A percentile compares a stretch with the other conserved stretches of the same genome.
These are phyloP conservation scores for Craniophora ligustri DNA, from an alignment of 2,888 invertebrate genomes.

Conservation along the genomic window DNA sequence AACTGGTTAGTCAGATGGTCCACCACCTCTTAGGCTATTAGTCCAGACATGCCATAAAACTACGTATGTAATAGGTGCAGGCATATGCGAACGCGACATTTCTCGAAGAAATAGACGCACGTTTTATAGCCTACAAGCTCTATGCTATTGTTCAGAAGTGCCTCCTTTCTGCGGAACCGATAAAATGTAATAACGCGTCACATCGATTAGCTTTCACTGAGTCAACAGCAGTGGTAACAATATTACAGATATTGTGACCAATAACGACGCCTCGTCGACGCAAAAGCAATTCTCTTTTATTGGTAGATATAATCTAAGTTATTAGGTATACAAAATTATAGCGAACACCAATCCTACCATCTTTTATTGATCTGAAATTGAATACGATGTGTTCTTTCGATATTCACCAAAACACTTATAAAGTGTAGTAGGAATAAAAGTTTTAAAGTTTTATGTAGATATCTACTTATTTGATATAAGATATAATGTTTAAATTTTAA, in stretches of 20 bases:
- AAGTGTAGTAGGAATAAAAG: too few relatives aligned
- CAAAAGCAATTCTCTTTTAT: slow-evolving; percentile 68
- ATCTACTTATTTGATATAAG: too few relatives aligned
- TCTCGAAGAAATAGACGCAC: slow-evolving; percentile 2
- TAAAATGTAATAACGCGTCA: slow-evolving; percentile 69
- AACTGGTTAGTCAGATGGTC: too few relatives aligned
- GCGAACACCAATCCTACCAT: background rate
- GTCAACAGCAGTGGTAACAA: slow-evolving; percentile 67
- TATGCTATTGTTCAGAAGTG: slow-evolving; percentile 49
- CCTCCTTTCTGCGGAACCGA: slow-evolving; percentile 50
- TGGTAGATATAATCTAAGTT: slow-evolving; percentile 57
- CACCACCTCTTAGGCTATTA: too few relatives aligned
- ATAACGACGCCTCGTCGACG: slow-evolving; percentile 58
- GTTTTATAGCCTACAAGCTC: slow-evolving; percentile 5
- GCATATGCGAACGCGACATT: too few relatives aligned
- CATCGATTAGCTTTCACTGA: slow-evolving; percentile 70
- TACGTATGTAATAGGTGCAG: too few relatives aligned
- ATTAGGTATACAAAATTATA: background rate
- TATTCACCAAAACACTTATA: too few relatives aligned
- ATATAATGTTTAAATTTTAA: too few relatives aligned
- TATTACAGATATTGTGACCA: slow-evolving; percentile 68
- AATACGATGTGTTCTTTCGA: too few relatives aligned
- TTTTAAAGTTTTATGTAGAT: background rate
- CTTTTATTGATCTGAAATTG: too few relatives aligned
- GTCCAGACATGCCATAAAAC: too few relatives aligned